phyloP scores from a whole-genome alignment of 1,140 invertebrate genomes.

The Aphelenchoides besseyi region DNA sequence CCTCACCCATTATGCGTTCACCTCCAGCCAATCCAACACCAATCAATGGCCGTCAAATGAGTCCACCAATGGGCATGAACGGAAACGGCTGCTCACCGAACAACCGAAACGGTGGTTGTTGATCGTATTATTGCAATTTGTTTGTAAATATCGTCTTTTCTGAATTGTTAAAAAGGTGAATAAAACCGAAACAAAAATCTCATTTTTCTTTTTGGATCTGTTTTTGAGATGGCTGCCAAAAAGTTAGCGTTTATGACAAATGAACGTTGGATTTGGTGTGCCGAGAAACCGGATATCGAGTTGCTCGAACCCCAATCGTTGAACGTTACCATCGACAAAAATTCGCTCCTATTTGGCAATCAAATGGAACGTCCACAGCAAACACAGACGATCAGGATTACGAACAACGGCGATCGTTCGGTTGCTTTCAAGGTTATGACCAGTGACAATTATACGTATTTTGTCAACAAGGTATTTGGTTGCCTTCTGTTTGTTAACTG shows the following conservation, averaged over 20 bases:
- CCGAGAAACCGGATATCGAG: constrained; percentile 27
- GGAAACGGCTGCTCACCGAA: background rate
- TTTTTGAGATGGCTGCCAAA: background rate
- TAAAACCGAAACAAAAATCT: background rate
- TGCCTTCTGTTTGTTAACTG: background rate
- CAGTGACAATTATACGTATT: constrained; percentile 31
- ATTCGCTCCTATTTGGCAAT: constrained; percentile 22
- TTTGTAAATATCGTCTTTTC: constrained; percentile 8
- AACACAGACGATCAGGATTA: constrained; percentile 17
- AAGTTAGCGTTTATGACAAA: background rate
- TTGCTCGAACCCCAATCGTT: constrained; percentile 15
- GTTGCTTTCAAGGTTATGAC: constrained; percentile 30
- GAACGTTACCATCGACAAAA: constrained; percentile 25
- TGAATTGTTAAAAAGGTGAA: background rate
- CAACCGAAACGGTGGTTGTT: constrained; percentile 9
- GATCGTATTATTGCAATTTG: constrained; percentile 2
- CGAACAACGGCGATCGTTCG: constrained; percentile 23
- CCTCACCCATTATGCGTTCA: background rate
- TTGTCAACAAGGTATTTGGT: constrained; percentile 21
- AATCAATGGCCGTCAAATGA: constrained; percentile 18
- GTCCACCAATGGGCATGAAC: constrained; percentile 15
- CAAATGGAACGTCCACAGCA: background rate
- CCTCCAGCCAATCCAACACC: constrained; percentile 2
- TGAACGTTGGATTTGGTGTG: constrained; percentile 28
- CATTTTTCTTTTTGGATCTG: background rate